Evolutionary conservation across 2,888 invertebrate genomes (phyloP), one percentile per base, ranked within the genome.

Genomic region (Linnaemya vulpina): DNA sequence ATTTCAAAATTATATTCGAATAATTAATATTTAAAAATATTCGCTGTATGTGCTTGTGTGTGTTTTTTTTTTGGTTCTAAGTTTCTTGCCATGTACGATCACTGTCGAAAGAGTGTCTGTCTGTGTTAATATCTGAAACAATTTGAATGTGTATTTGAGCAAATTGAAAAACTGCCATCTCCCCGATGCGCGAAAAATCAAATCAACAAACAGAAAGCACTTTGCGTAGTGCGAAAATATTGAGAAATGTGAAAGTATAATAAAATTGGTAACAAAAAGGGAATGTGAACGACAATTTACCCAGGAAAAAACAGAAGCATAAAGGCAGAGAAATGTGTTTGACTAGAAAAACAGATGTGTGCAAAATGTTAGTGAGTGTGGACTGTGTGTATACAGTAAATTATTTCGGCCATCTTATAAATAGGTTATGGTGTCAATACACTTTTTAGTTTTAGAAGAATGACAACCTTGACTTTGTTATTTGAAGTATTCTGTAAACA

Each of bases 1-100:
- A 68, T 76, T 84, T 80, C n/a, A 51, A 81, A 65, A 75, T 82
- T 76, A 65, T 75, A 73, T 83, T 68, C 62, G 46, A 83, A 82
- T 58, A 83, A 83, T 67, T 71, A 82, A 71, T 77, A 76, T 77
- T 77, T 65, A 67, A 60, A 71, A 76, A 76, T 82, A 58, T 53
- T 65, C 30, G 10, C 43, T 55, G 35, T 7, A 43, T 62, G 60
- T 62, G 65, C 76, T 49, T 46, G 15, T 73, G n/a, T 11, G 4
- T 58, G 15, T 46, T 20, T 25, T 46, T 53, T 40, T 43, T 67
- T 40, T 43, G 13, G 2, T 43, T 17, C 30, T 55, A 55, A n/a
- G 35, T 68, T 77, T 84, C 25, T 67, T 51, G 70, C 75, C 74
- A 70, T 82, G 70, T n/a, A 55, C 77, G 77, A 71, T 25, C 73